Evolutionary conservation across 2,113 vertebrate species (phyloP), one percentile per base, ranked within the genome.

Genomic region (Empidonax traillii): DNA sequence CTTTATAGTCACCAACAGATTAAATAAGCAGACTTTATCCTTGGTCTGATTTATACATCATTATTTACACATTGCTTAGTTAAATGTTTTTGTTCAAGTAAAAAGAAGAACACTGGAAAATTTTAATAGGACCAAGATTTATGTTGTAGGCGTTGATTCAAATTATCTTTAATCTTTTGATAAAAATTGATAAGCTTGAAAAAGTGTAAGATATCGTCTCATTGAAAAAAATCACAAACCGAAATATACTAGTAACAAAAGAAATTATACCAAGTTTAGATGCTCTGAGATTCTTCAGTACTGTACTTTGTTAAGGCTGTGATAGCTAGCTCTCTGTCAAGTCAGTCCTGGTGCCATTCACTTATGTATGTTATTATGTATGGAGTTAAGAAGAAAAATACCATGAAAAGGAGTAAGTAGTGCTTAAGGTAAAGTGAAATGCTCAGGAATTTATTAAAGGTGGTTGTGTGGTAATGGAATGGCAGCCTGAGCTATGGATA

Each of bases 171-270:
- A 83, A 65, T 89, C 46, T 88, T 53, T 69, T 91, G 74, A 87
- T 41, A 95, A 93, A 97, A 93, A 85, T 46, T 76, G 73, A 77
- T 76, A 35, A 89, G 17, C 33, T 74, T 47, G 71, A 37, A 79
- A 55, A 92, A 74, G 14, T 37, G 35, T 31, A 90, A 91, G 84
- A 93, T 90, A 43, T 33, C 9, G 19, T 90, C 25, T 72, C 83
- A 37, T 55, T 93, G 39, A 86, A 92, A 75, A 61, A 56, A 17
- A 35, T 43, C 27, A 56, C 35, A 44, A 16, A 1, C 12, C 52
- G 17, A 68, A 63, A 43, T 10, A 17, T 47, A 39, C 25, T 81
- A 79, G 5, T 24, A 47, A 68, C 14, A 24, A 86, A 84, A 27
- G 33, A 96, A 89, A 90, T 59, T 6, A 15, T 72, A 59, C 22